Evolutionary conservation across 2,888 invertebrate species (phyloP).

Genomic region (Mamestra brassicae): DNA sequence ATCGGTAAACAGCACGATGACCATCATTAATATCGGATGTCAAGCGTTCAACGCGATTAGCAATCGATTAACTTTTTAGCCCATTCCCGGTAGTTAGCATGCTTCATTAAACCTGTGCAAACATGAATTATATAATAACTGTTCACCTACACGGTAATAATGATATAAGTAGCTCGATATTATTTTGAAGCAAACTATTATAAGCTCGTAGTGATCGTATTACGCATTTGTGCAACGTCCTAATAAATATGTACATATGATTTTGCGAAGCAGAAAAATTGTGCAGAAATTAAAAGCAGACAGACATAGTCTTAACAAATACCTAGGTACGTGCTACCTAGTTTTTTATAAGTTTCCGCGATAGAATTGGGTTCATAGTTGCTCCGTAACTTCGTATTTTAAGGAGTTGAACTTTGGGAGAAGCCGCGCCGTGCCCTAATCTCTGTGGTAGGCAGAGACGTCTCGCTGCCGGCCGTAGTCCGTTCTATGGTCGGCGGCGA

Average conservation of each 20-base stretch:
- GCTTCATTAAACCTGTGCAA: constrained; percentile 6
- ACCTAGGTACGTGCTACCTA: too few relatives aligned
- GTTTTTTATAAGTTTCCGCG: not conserved
- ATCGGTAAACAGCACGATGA: not conserved
- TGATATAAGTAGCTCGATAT: not conserved
- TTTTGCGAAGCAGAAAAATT: too few relatives aligned
- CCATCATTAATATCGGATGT: not conserved
- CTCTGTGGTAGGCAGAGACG: too few relatives aligned
- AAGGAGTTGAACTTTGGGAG: not conserved
- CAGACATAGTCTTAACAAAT: too few relatives aligned
- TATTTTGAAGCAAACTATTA: not conserved
- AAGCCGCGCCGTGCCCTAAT: too few relatives aligned
- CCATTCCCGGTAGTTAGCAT: not conserved
- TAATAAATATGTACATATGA: too few relatives aligned
- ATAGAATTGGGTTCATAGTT: not conserved
- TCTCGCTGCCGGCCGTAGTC: too few relatives aligned
- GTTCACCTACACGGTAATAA: not conserved
- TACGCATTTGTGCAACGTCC: not conserved
- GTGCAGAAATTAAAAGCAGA: too few relatives aligned
- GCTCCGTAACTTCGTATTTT: not conserved
- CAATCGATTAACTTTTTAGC: constrained; percentile 16
- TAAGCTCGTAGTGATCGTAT: not conserved
- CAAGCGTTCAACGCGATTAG: constrained; percentile 1
- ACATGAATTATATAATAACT: constrained; percentile 6
- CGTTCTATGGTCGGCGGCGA: too few relatives aligned